Evolutionary conservation across 1,140 invertebrate genomes (phyloP), one percentile per base, ranked within the genome.

Genomic region (Phthorimaea operculella): DNA sequence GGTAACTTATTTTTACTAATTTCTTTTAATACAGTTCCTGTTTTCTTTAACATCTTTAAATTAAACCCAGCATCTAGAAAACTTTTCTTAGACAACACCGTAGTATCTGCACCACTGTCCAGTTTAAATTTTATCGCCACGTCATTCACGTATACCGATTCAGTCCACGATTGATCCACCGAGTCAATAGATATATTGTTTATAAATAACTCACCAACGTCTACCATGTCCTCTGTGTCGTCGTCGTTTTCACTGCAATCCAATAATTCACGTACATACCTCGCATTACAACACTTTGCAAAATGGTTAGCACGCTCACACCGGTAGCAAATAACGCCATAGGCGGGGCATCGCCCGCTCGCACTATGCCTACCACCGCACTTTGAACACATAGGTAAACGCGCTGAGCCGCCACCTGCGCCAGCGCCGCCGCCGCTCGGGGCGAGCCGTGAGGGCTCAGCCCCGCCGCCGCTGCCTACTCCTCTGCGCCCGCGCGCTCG

Each of bases 151-250:
- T 14, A 14, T 3, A 50, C 15, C 11, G 12, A 28, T 10, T 21
- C 48, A 21, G 1, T 12, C 48, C 48, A 50, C 4, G 48, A 50
- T 14, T 50, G 17, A 33, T 50, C 48, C 21, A n/a, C 9, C 18
- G 48, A 17, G 14, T 50, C 48, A 28, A 50, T 50, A 11, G 11
- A 50, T 14, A 50, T 28, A 50, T 28, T 33, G 21, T 50, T 28
- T 10, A 50, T 10, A 28, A 50, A 6, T 28, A 12, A 15, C 18
- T 50, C 48, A 50, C 48, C 45, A 48, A 14, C 16, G 10, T 48
- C 45, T 6, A 28, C 21, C 21, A 28, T 28, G 45, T 48, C 45
- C 45, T 10, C 16, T 14, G 9, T 4, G 11, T 33, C 17, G 9
- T 50, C 48, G 10, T 12, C 48, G 21, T 33, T 28, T 28, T 28